phyloP scores from a whole-genome alignment of 2,797 vertebrate genomes.

The Phrynocephalus forsythii region DNA sequence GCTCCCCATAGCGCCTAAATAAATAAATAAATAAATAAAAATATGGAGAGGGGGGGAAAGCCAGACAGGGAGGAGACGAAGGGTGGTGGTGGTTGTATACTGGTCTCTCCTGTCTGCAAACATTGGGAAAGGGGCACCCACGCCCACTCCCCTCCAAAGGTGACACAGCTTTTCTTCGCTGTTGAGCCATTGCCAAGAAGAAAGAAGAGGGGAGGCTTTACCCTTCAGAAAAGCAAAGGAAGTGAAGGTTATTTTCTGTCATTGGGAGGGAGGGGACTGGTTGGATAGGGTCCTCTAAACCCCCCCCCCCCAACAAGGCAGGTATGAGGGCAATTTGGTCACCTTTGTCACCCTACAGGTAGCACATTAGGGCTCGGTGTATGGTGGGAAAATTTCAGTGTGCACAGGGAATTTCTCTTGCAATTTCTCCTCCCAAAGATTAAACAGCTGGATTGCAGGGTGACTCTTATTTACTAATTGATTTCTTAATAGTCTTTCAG shows the following conservation, averaged over 20 bases:
- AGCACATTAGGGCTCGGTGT: not conserved
- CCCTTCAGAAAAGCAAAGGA: not conserved
- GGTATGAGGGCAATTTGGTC: not conserved
- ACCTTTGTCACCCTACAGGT: not conserved
- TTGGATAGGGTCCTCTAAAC: not conserved
- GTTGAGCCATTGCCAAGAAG: not conserved
- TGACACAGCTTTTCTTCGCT: not conserved
- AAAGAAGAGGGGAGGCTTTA: not conserved
- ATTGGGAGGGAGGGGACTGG: not conserved
- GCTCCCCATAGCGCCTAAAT: not conserved
- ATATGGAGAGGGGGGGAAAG: not conserved
- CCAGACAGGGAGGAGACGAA: slow-evolving; percentile 11
- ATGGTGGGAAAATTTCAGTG: not conserved
- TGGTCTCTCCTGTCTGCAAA: not conserved
- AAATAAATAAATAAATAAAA: too few relatives aligned
- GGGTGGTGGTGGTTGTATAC: not conserved
- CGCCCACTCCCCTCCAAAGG: not conserved
- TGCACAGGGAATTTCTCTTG: too few relatives aligned
- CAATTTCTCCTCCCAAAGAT: not conserved
- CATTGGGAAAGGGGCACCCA: not conserved
- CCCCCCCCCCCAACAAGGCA: too few relatives aligned
- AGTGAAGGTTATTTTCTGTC: slow-evolving; percentile 2
- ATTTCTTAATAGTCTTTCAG: not conserved
- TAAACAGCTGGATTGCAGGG: not conserved
- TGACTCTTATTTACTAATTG: not conserved